These are phyloP conservation scores for Hirtodrosophila confusa DNA, from an alignment of 2,888 invertebrate species.

Conservation along the genomic window DNA sequence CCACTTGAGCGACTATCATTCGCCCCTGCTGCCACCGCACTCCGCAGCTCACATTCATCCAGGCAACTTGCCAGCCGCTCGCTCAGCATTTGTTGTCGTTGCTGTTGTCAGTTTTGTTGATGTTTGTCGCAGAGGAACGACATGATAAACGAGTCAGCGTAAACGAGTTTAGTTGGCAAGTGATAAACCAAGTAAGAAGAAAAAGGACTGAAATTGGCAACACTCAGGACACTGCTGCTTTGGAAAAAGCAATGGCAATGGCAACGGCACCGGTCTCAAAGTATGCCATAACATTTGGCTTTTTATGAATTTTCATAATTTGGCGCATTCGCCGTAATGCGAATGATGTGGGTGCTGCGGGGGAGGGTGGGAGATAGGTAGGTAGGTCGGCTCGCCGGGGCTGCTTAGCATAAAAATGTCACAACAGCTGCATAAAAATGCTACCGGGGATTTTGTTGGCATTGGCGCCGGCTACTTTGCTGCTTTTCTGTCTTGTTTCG, in stretches of 20 bases:
- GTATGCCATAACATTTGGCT: conserved; percentile 76
- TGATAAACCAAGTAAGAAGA: conserved; percentile 57
- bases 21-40: background rate
- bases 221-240: conserved; percentile 21
- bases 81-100: conserved; percentile 47
- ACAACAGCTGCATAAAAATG: conserved; percentile 75
- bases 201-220: conserved; percentile 60
- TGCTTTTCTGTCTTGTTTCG: conserved; percentile 41
- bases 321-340: conserved; percentile 57
- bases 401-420: conserved; percentile 79
- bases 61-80: conserved; percentile 1
- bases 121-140: conserved; percentile 50
- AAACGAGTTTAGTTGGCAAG: conserved; percentile 72
- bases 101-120: conserved; percentile 51
- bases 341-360: background rate
- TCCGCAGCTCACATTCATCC: background rate
- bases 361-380: background rate
- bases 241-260: background rate
- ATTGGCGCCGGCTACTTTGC: conserved; percentile 11
- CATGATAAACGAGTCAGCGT: conserved; percentile 70
- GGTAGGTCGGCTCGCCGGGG: conserved; percentile 7
- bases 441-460: conserved; percentile 56
- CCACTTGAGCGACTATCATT: conserved; percentile 41
- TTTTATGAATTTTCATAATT: conserved; percentile 79
- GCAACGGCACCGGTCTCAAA: conserved; percentile 48